These are phyloP conservation scores for Nilaparvata lugens DNA, from an alignment of 1,140 invertebrate species.

Conservation along the genomic window DNA sequence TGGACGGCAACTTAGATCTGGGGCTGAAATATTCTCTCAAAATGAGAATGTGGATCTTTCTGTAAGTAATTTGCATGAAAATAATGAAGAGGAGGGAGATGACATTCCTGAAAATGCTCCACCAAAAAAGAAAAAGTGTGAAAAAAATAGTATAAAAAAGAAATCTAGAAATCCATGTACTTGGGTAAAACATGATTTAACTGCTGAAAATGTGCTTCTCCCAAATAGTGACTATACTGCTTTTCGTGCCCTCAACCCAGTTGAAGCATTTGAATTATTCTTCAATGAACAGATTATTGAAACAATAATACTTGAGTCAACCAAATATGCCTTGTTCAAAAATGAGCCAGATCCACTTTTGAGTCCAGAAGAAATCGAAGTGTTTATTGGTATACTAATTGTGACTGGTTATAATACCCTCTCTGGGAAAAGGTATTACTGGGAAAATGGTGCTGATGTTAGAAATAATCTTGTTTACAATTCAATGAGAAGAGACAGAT, in stretches of 20 bases:
- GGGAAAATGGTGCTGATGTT: constrained; percentile 18
- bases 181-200: too few species aligned
- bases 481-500: constrained; percentile 15
- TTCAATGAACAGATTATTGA: constrained; percentile 23
- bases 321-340: constrained; percentile 14
- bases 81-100: too few species aligned
- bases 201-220: too few species aligned
- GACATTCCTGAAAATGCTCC: too few species aligned
- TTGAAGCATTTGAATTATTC: constrained; percentile 19
- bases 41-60: too few species aligned
- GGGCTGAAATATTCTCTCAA: too few species aligned
- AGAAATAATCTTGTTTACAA: constrained; percentile 15
- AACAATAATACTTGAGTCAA: constrained; percentile 15
- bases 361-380: constrained; percentile 19
- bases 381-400: constrained; percentile 21
- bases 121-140: too few species aligned
- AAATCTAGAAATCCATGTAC: too few species aligned
- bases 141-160: too few species aligned
- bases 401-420: constrained; percentile 22
- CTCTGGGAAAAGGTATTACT: constrained; percentile 18
- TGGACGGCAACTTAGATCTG: too few species aligned
- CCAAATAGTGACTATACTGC: too few species aligned
- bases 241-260: background rate
- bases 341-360: constrained; percentile 16
- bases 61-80: too few species aligned